Conservation (phyloP, 2,888 invertebrate species). For the Neocrepidodera transversa region DNA sequence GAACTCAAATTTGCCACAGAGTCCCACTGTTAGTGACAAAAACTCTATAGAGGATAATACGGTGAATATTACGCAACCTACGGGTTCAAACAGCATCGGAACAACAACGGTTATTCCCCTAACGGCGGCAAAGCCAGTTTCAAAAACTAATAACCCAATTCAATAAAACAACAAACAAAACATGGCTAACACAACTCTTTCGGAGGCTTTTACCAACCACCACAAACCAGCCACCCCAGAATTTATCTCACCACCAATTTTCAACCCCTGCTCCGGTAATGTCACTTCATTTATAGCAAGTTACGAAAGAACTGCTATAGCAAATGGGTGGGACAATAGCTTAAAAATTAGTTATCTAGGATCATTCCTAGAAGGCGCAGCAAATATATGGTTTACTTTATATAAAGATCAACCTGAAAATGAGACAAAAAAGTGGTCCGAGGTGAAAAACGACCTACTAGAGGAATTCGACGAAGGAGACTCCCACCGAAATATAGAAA, state of each 20-base stretch:
- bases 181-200: not conserved
- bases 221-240: not conserved
- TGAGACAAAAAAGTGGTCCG: not conserved
- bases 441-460: not conserved
- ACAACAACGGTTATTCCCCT: too few species aligned
- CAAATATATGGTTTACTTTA: not conserved
- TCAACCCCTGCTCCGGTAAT: not conserved
- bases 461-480: not conserved
- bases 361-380: not conserved
- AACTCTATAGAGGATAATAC: too few species aligned
- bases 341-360: not conserved
- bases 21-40: too few species aligned
- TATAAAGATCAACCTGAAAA: not conserved
- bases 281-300: not conserved
- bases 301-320: not conserved
- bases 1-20: too few species aligned
- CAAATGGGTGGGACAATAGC: not conserved
- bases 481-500: not conserved
- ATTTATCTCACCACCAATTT: not conserved
- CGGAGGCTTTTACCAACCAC: not conserved
- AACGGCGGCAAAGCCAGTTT: too few species aligned
- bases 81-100: too few species aligned
- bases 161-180: too few species aligned
- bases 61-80: too few species aligned
- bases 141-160: not conserved